Percentiles rank a stretch among this genome's conserved stretches.
These are phyloP conservation scores for Danaus plexippus DNA, from an alignment of 1,140 invertebrate genomes.

Conservation along the genomic window DNA sequence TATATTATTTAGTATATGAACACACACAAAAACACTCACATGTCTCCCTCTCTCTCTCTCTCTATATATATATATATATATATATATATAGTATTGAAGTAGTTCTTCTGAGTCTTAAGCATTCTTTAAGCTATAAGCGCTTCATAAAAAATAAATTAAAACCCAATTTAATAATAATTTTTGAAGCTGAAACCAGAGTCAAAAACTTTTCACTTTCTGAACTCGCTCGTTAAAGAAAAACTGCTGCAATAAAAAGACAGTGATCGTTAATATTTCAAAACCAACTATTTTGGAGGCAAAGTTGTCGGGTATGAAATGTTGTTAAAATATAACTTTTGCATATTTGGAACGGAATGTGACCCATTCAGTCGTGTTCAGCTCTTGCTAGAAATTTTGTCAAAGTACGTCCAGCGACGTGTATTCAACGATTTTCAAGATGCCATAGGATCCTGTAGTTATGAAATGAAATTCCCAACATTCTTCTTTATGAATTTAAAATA, in stretches of 20 bases:
- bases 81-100: no score
- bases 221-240: conserved; percentile 11
- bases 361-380: conserved; percentile 36
- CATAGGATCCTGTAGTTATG: not conserved
- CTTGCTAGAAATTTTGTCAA: conserved; percentile 54
- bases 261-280: conserved; percentile 1
- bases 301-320: conserved; percentile 38
- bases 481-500: no score
- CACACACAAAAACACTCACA: no score
- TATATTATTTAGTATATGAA: no score
- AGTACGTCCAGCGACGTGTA: conserved; percentile 39
- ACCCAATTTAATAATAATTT: conserved; percentile 4
- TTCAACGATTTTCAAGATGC: conserved; percentile 32
- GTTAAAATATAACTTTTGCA: conserved; percentile 56
- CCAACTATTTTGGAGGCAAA: conserved; percentile 4
- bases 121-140: no score
- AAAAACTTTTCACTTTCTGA: conserved; percentile 13
- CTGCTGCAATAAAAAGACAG: conserved; percentile 8
- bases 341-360: conserved; percentile 51
- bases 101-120: no score
- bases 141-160: no score
- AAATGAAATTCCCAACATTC: no score
- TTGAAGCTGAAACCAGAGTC: conserved; percentile 9
- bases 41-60: no score
- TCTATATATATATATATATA: no score